phyloP scores from a whole-genome alignment of 2,797 vertebrate species.

The Phoxinus dragarum region DNA sequence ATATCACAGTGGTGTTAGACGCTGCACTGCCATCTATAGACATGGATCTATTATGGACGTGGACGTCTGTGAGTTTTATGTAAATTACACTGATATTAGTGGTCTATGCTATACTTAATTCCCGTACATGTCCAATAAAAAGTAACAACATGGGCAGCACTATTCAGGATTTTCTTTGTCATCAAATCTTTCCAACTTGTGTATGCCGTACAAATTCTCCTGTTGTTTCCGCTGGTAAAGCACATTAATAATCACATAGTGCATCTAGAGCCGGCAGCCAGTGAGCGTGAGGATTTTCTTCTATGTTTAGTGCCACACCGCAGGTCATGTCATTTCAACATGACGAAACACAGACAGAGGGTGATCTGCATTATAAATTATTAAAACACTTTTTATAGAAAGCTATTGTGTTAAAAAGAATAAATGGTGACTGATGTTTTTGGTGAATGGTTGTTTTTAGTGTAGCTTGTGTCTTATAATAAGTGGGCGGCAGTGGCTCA shows the following conservation, averaged over 20 bases:
- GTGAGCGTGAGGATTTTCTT: neutral
- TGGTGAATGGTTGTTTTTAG: neutral
- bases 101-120: neutral
- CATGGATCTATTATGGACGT: neutral
- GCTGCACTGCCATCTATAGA: neutral
- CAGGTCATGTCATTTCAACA: neutral
- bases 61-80: neutral
- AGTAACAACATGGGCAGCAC: neutral
- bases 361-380: neutral
- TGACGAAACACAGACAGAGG: neutral
- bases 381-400: neutral
- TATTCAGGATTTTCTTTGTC: neutral
- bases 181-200: neutral
- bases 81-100: neutral
- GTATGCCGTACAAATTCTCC: neutral
- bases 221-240: neutral
- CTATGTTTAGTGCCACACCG: neutral
- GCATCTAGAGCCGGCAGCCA: neutral
- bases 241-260: neutral
- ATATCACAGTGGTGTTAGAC: neutral
- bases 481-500: too few species aligned
- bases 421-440: neutral
- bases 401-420: neutral
- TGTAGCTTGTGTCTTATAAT: neutral
- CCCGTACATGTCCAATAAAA: neutral